These are phyloP conservation scores for Nymphalis io DNA, from an alignment of 1,140 invertebrate species.

Conservation along the genomic window DNA sequence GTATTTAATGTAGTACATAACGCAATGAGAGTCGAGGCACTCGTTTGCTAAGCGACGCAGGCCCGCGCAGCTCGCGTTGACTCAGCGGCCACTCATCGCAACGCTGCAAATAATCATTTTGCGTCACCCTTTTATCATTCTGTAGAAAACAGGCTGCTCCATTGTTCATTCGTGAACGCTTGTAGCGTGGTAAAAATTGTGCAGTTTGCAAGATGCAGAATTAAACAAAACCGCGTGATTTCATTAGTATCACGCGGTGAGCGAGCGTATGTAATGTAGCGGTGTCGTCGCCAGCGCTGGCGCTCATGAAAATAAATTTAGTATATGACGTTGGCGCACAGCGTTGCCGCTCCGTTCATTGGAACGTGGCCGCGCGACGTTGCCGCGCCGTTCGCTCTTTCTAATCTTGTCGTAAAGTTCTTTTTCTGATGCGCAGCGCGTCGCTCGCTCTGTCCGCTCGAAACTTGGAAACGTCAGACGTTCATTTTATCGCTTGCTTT, in stretches of 20 bases:
- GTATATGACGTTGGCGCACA: constrained; percentile 76
- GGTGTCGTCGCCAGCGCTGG: constrained; percentile 73
- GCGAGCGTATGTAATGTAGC: constrained; percentile 59
- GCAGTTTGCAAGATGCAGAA: constrained; percentile 55
- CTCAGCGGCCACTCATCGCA: constrained; percentile 73
- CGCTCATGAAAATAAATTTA: constrained; percentile 81
- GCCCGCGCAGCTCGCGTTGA: constrained; percentile 51
- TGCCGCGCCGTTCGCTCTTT: constrained; percentile 77
- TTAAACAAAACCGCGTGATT: constrained; percentile 60
- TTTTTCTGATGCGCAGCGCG: constrained; percentile 79
- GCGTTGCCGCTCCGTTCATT: constrained; percentile 70
- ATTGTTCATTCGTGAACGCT: constrained; percentile 52
- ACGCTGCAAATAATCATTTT: constrained; percentile 77
- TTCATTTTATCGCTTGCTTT: constrained; percentile 73
- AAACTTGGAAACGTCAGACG: constrained; percentile 76
- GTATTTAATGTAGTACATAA: constrained; percentile 39
- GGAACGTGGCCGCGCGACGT: constrained; percentile 75
- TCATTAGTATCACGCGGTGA: constrained; percentile 60
- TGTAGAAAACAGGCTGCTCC: constrained; percentile 62
- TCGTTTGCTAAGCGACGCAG: constrained; percentile 35
- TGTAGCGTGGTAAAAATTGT: constrained; percentile 46
- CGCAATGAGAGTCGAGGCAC: constrained; percentile 47
- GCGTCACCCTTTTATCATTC: constrained; percentile 74
- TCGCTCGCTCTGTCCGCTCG: constrained; percentile 73
- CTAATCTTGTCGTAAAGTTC: constrained; percentile 81